Percentiles rank a stretch among this genome's conserved stretches.
phyloP scores from a whole-genome alignment of 1,140 invertebrate genomes.

The Archivesica marissinica region DNA sequence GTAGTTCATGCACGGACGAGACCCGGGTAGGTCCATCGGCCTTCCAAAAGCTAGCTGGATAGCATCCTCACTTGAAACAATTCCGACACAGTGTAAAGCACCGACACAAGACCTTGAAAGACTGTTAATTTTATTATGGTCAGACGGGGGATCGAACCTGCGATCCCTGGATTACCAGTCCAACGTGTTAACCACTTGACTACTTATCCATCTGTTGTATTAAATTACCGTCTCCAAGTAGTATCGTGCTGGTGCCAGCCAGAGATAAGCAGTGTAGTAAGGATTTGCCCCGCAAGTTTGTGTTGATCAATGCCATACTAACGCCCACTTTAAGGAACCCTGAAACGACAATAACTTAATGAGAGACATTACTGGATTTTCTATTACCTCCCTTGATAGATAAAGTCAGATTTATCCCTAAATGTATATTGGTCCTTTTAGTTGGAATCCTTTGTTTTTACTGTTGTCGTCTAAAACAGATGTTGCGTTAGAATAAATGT shows the following conservation, averaged over 20 bases:
- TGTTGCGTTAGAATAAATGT: too few relatives aligned
- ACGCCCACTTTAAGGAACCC: conserved; percentile 43
- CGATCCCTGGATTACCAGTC: background rate
- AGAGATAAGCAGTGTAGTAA: conserved; percentile 34
- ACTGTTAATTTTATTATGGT: background rate
- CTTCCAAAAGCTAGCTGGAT: background rate
- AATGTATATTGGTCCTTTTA: too few relatives aligned
- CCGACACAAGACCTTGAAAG: background rate
- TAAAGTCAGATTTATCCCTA: too few relatives aligned
- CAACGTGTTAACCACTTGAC: background rate
- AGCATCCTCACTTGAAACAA: background rate
- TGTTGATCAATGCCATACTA: conserved; percentile 35
- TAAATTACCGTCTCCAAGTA: conserved; percentile 41
- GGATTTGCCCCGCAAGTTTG: conserved; percentile 29
- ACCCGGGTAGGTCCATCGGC: background rate
- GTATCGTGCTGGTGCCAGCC: conserved; percentile 8
- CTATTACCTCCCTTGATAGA: background rate
- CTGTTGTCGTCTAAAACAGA: too few relatives aligned
- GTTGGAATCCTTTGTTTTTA: too few relatives aligned
- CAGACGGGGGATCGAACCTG: background rate
- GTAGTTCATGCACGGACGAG: background rate
- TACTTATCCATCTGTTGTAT: background rate
- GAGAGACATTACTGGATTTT: background rate
- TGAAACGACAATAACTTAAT: conserved; percentile 41
- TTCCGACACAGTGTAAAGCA: background rate